A percentile compares a stretch with the other conserved stretches of the same genome.
Conservation (phyloP, 2,113 vertebrate genomes). For the Zosterops lateralis region DNA sequence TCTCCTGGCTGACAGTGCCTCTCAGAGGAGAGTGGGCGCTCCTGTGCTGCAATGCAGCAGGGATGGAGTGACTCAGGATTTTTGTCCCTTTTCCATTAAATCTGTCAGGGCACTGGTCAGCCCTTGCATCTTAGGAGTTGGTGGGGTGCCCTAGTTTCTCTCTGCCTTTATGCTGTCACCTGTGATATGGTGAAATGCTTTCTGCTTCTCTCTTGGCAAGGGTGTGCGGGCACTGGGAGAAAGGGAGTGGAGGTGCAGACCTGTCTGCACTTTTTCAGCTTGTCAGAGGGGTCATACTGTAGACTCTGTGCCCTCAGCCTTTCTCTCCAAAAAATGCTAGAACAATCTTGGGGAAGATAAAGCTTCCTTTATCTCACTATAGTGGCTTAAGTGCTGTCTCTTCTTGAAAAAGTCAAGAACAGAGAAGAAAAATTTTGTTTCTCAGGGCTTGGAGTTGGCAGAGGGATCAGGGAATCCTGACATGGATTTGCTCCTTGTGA, state of each 20-base stretch:
- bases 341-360: neutral
- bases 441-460: no score
- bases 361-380: rapidly evolving
- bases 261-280: rapidly evolving
- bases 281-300: rapidly evolving
- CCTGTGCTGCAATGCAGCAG: neutral
- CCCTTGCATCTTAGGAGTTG: rapidly evolving
- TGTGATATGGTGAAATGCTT: neutral
- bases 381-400: neutral
- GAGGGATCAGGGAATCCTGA: neutral
- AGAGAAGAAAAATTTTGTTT: neutral
- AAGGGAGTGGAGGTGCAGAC: rapidly evolving
- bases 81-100: neutral
- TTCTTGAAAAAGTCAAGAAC: neutral
- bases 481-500: rapidly evolving
- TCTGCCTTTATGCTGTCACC: neutral
- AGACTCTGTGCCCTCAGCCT: neutral
- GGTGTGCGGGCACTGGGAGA: neutral
- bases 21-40: no score
- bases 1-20: rapidly evolving
- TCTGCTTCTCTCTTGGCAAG: no score
- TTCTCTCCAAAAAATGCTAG: neutral
- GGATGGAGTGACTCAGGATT: neutral
- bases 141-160: neutral
- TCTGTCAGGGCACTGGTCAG: rapidly evolving